Evolutionary conservation across 2,113 vertebrate genomes (phyloP).

Genomic region (Pelobates fuscus): DNA sequence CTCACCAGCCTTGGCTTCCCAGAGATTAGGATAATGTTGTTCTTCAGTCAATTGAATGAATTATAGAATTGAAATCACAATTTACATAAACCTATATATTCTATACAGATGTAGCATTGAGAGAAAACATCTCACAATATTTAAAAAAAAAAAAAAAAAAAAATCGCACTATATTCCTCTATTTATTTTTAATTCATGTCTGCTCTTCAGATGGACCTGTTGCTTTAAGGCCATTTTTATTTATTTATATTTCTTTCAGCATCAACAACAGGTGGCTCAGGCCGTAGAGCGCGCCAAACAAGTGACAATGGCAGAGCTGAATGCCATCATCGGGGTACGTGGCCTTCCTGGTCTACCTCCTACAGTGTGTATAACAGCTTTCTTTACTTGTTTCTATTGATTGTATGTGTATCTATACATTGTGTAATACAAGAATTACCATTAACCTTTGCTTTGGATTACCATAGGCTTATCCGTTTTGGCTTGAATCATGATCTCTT

Average conservation of each 20-base stretch:
- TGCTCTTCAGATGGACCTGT: too few relatives aligned
- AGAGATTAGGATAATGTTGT: too few relatives aligned
- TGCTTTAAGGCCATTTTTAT: not conserved
- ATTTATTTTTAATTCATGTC: too few relatives aligned
- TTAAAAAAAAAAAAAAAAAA: too few relatives aligned
- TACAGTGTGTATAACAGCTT: constrained; percentile 89
- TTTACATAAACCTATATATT: too few relatives aligned
- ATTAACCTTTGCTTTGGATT: not conserved
- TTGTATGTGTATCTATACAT: not conserved
- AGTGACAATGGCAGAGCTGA: constrained; percentile 97
- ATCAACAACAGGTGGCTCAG: constrained; percentile 97
- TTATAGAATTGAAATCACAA: too few relatives aligned
- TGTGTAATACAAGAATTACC: not conserved
- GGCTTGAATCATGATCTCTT: too few relatives aligned
- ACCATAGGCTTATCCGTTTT: not conserved
- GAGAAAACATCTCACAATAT: too few relatives aligned
- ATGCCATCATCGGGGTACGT: constrained; percentile 97
- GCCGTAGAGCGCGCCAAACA: constrained; percentile 96
- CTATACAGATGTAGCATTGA: too few relatives aligned
- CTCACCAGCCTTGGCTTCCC: too few relatives aligned
- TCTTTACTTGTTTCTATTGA: constrained; percentile 70
- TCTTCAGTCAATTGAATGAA: too few relatives aligned
- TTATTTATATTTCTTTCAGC: constrained; percentile 65
- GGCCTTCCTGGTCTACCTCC: constrained; percentile 91
- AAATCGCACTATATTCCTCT: too few relatives aligned